Conservation (phyloP, 1,140 invertebrate species). For the Battus philenor region DNA sequence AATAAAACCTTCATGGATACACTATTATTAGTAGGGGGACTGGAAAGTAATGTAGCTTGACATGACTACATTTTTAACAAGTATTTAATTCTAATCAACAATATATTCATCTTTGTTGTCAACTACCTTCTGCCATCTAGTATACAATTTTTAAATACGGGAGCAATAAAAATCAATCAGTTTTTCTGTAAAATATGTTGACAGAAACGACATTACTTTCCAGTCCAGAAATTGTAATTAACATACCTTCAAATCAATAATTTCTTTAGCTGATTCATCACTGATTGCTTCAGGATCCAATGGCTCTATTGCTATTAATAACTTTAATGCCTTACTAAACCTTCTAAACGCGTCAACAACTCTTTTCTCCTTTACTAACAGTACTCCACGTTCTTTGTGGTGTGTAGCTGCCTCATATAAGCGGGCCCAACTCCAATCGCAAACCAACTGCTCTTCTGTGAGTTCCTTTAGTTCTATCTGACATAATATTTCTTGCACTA, state of each 20-base stretch:
- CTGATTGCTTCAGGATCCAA: constrained; percentile 66
- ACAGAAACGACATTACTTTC: too few relatives aligned
- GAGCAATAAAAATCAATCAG: too few relatives aligned
- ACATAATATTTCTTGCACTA: constrained; percentile 47
- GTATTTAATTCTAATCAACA: too few relatives aligned
- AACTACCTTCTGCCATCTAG: too few relatives aligned
- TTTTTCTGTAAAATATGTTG: too few relatives aligned
- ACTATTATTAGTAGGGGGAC: too few relatives aligned
- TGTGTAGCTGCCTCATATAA: constrained; percentile 47
- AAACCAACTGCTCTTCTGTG: constrained; percentile 57
- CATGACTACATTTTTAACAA: too few relatives aligned
- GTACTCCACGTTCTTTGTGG: constrained; percentile 57
- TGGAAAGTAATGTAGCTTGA: too few relatives aligned
- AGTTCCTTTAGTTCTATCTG: constrained; percentile 49
- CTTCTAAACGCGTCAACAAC: constrained; percentile 54
- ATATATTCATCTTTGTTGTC: too few relatives aligned
- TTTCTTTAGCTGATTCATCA: constrained; percentile 62
- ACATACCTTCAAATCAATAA: constrained; percentile 58
- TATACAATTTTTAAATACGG: too few relatives aligned
- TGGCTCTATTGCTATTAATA: constrained; percentile 79
- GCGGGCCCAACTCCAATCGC: constrained; percentile 59
- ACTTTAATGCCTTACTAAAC: constrained; percentile 80
- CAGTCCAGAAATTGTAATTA: too few relatives aligned
- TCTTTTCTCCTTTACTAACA: constrained; percentile 49
- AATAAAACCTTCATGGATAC: too few relatives aligned